Base-by-base conservation (phyloP, 2,797 vertebrate genomes). In the Monodelphis domestica region DNA sequence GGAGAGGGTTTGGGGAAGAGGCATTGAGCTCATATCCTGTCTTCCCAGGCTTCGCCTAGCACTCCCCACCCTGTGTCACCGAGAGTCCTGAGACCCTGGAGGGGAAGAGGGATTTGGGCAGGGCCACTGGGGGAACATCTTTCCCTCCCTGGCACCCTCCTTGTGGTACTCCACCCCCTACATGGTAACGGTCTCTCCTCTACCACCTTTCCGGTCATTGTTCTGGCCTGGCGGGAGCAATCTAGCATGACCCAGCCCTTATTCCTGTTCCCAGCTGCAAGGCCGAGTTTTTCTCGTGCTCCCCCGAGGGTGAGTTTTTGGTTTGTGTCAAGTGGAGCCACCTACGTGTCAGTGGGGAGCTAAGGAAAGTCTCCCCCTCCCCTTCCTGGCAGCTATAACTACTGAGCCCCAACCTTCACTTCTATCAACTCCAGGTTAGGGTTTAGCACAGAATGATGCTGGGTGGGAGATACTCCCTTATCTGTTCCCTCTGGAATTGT, bases 161-260 rank as follows among this genome's bases (percentile, higher is more conserved):
- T 5, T 88, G 29, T 53, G 92, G 92, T 95, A 96, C 95, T 95
- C 28, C 88, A 90, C 90, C 91, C 70, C 24, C 92, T n/a, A 91
- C 93, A 53, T 50, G 38, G 38, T 54, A 2, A 0, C 90, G 87
- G 90, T 88, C 91, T 95, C 91, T 92, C 90, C 95, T 78, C 90
- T 26, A 87, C 96, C 84, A 89, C 97, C 97, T 96, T 97, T 97
- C 97, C 97, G 95, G 96, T 92, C 89, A 97, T 97, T 97, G 97
- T 97, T 97, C 95, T 96, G 84, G 38, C 93, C 94, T 96, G 93
- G 94, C 96, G 89, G 38, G 96, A 97, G 95, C 96, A 94, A 88
- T 96, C 96, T 95, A 88, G 93, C 93, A 94, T 87, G 93, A 59
- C 96, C 97, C 89, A 90, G 57, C 89, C 94, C 91, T 87, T 91